phyloP scores from a whole-genome alignment of 2,888 invertebrate genomes.

The Emesis furor region DNA sequence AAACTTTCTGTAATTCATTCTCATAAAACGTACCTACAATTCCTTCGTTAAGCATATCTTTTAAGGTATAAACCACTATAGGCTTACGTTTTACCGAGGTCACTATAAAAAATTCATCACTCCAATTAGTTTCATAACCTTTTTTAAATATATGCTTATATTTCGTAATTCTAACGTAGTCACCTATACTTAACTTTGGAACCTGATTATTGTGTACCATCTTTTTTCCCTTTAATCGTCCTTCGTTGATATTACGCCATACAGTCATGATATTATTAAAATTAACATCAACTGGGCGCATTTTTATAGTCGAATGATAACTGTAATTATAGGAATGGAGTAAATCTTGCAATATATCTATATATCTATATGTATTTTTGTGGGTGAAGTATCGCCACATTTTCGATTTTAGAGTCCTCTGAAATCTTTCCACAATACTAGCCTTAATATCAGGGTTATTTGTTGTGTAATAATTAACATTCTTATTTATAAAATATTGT shows the following conservation, averaged over 20 bases:
- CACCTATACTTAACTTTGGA: constrained; percentile 50
- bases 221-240: constrained; percentile 3
- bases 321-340: constrained; percentile 66
- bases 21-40: constrained; percentile 74
- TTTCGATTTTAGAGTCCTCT: no score
- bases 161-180: constrained; percentile 72
- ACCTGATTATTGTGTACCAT: constrained; percentile 5
- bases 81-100: constrained; percentile 56
- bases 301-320: constrained; percentile 70
- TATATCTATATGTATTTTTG: no score
- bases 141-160: constrained; percentile 70
- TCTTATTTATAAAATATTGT: constrained; percentile 56
- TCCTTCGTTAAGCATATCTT: constrained; percentile 65
- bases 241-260: constrained; percentile 57
- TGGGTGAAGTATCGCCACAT: no score
- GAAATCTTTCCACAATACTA: no score
- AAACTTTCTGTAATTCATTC: constrained; percentile 73
- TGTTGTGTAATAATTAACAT: constrained; percentile 65
- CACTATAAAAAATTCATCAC: constrained; percentile 75
- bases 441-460: constrained; percentile 69
- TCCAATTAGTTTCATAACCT: constrained; percentile 76
- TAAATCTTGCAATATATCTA: constrained; percentile 15
- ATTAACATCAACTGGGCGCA: constrained; percentile 72
- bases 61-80: constrained; percentile 66
- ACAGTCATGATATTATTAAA: constrained; percentile 66